These are phyloP conservation scores for Microctonus hyperodae DNA, from an alignment of 2,888 invertebrate genomes.

Conservation along the genomic window DNA sequence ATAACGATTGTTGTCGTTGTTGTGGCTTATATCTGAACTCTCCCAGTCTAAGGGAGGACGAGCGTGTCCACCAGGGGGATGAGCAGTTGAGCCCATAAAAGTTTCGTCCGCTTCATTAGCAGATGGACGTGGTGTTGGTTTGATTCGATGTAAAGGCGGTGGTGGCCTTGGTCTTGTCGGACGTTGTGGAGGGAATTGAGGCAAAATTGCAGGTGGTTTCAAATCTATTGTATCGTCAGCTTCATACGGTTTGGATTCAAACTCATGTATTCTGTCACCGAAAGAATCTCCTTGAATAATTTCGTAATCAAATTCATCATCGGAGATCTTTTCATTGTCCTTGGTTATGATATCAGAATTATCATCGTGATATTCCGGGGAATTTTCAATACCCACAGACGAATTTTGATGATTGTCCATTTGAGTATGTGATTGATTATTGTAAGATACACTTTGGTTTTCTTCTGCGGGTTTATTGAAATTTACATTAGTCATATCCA, in stretches of 20 bases:
- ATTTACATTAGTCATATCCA: neutral
- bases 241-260: conserved; percentile 32
- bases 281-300: conserved; percentile 47
- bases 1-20: neutral
- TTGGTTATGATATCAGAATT: neutral
- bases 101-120: conserved; percentile 19
- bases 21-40: neutral
- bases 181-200: conserved; percentile 45
- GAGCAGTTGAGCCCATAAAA: neutral
- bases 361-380: conserved; percentile 11
- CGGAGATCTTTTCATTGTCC: neutral
- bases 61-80: conserved; percentile 29
- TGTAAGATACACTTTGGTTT: neutral
- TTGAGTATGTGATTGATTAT: neutral
- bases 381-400: neutral
- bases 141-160: conserved; percentile 41
- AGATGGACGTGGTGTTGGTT: no score
- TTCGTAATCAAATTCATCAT: conserved; percentile 39
- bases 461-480: neutral
- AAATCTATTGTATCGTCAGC: conserved; percentile 50
- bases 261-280: conserved; percentile 30
- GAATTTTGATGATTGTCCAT: neutral
- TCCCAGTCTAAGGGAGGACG: conserved; percentile 26
- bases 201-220: conserved; percentile 49
- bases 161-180: conserved; percentile 49